Evolutionary conservation across 1,140 invertebrate species (phyloP), one percentile per base, ranked within the genome.

Genomic region (Drosophila cardini): DNA sequence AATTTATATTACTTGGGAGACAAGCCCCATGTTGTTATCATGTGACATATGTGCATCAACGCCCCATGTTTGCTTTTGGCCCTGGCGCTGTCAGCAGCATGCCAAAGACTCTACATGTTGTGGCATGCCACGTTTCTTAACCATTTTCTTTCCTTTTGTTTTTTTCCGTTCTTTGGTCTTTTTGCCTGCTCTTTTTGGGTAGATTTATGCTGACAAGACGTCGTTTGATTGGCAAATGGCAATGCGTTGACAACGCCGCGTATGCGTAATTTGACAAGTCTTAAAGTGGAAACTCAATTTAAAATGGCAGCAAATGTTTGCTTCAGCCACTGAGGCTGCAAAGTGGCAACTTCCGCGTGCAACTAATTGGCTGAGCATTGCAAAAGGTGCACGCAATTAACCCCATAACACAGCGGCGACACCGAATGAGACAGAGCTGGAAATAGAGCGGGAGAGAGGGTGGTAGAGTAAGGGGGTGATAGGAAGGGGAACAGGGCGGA

Each of bases 1-100:
- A 86, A 86, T 86, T 87, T 86, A 86, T 86, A 87, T 86, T 70
- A 70, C 64, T 70, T 65, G 45, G 32, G 46, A 42, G 67, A 62
- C 57, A 61, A 64, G 68, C 82, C 83, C 74, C 83, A 86, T 86
- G 85, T 89, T 89, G 84, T 89, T 89, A 89, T 80, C 85, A 72
- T 89, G 84, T 89, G 84, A 89, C 84, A 89, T 89, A 89, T 89
- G 84, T 89, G 84, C 84, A 89, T 89, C 84, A 89, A 89, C 84
- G 84, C 84, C 84, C 84, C 73, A 80, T 84, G 80, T 89, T 84
- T 58, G 62, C 21, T 58, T 57, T 65, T 48, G 34, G 42, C 45
- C n/a, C 21, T 21, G 45, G 45, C 21, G 74, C 79, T 86, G 83
- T 83, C 83, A 79, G 65, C 80, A 73, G 61, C 42, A 50, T 67